Conservation (phyloP, 2,113 vertebrate species). For the Malurus alboscapulatus region DNA sequence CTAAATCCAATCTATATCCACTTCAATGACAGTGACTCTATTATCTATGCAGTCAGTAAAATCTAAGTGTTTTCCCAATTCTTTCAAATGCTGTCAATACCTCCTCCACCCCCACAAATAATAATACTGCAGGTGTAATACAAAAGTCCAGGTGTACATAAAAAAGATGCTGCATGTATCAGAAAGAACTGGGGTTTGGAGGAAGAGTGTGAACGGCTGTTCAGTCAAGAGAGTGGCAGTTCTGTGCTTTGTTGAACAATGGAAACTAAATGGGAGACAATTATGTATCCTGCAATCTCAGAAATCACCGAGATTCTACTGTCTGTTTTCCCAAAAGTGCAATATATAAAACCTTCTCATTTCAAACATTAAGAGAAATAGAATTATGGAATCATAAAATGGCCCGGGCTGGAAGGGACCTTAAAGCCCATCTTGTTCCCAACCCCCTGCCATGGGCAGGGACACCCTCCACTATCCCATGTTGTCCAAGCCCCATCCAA, state of each 20-base stretch:
- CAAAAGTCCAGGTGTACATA: not conserved
- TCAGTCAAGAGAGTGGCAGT: not conserved
- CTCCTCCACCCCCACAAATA: rapidly evolving
- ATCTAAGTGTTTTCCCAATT: not conserved
- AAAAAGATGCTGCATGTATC: not conserved
- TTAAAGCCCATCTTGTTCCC: not conserved
- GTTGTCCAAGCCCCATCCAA: rapidly evolving
- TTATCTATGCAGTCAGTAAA: not conserved
- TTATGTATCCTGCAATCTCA: not conserved
- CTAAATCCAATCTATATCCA: not conserved
- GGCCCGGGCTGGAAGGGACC: not conserved
- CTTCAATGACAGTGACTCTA: not conserved
- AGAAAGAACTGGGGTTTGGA: not conserved
- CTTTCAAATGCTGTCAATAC: not conserved
- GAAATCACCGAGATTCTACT: not conserved
- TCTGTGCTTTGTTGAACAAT: not conserved
- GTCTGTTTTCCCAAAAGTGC: not conserved
- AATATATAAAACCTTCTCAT: not conserved
- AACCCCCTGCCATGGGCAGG: not conserved
- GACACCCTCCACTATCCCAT: not conserved
- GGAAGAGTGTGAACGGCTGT: not conserved
- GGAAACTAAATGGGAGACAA: not conserved
- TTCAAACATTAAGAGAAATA: not conserved
- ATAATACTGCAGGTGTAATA: not conserved
- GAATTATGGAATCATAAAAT: not conserved